Base-by-base conservation (phyloP, 1,140 invertebrate genomes). In the Heliconius nattereri region DNA sequence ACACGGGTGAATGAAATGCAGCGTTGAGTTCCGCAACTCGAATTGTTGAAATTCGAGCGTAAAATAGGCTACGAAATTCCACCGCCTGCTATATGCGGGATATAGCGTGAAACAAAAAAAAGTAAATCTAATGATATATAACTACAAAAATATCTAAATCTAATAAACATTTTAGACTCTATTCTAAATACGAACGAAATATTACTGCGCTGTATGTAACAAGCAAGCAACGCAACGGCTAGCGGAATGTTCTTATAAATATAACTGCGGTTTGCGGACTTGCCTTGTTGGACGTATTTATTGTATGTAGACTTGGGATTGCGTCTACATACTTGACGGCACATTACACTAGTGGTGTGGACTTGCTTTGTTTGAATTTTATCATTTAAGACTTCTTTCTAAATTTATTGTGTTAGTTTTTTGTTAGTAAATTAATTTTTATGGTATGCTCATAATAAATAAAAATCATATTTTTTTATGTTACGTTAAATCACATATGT, bases 171-270 rank as follows among this genome's bases (percentile, higher is more conserved):
- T 57, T 57, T 3, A 66, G 23, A 66, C 29, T 66, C 60, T 66
- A 66, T 66, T 66, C 23, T 26, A 6, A 26, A 66, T 3, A n/a
- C n/a, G 23, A 66, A 66, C 60, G 8, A 66, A 66, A 66, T 66
- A 66, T 66, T 13, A 66, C 23, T 6, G 11, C 60, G 60, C 3
- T 29, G 60, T 26, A 66, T 29, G 60, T 26, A 66, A 5, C 40
- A 45, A 5, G 40, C 40, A 45, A 45, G 13, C 2, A 23, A 19
- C 16, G n/a, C 54, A 66, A 66, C 60, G 60, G 11, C 60, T n/a
- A 76, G 16, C 75, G 75, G 75, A 76, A 76, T 76, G 75, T 52
- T 70, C 57, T 76, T 76, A 76, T 76, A 76, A 76, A 76, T 76
- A 76, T 76, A 37, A 45, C 75, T 70, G 75, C 54, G 75, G 75